phyloP scores from a whole-genome alignment of 2,888 invertebrate genomes.

The Drosophila engyochracea region DNA sequence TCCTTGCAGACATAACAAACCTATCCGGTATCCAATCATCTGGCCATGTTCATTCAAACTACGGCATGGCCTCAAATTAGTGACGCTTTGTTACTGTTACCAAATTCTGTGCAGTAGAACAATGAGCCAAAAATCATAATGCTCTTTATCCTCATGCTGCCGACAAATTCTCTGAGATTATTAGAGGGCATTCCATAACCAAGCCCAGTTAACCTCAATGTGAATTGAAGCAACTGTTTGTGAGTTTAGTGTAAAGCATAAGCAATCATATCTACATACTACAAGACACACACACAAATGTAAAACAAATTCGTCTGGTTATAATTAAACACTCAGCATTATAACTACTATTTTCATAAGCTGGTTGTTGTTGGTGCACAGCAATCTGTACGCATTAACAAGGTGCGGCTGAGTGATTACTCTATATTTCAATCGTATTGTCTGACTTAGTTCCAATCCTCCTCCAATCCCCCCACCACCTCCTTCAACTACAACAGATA shows the following conservation, averaged over 20 bases:
- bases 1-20: background rate
- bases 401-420: constrained; percentile 48
- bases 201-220: background rate
- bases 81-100: background rate
- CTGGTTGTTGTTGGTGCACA: background rate
- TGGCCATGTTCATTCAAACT: background rate
- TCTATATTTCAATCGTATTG: constrained; percentile 38
- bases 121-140: background rate
- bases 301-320: too few species aligned
- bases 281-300: background rate
- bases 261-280: too few species aligned
- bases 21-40: background rate
- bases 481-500: background rate
- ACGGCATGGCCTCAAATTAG: too few species aligned
- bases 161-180: background rate
- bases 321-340: background rate
- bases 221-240: background rate
- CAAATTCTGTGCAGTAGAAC: background rate
- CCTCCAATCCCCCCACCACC: background rate
- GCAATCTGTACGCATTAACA: constrained; percentile 22
- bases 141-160: background rate
- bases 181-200: background rate
- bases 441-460: background rate
- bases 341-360: constrained; percentile 4
- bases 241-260: background rate